Conservation (phyloP, 2,888 invertebrate genomes). For the Seira ritae region DNA sequence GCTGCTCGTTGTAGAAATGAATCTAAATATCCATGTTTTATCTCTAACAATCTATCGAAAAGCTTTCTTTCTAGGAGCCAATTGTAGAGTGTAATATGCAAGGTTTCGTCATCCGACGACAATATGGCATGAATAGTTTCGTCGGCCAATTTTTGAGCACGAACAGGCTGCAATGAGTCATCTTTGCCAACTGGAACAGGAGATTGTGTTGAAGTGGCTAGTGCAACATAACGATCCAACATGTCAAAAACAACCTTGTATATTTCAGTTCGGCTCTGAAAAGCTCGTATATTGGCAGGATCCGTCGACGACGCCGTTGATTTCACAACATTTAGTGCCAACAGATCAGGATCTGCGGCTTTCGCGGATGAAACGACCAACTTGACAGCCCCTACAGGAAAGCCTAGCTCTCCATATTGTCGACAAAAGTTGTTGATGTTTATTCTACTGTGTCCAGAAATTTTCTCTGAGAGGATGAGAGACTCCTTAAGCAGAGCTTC, state of each 20-base stretch:
- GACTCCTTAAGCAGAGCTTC: constrained; percentile 71
- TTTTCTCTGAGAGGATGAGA: constrained; percentile 70
- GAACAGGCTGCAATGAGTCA: constrained; percentile 48
- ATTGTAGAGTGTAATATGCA: constrained; percentile 93
- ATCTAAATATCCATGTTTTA: constrained; percentile 75
- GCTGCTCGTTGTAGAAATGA: constrained; percentile 76
- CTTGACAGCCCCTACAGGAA: constrained; percentile 70
- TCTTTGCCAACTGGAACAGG: constrained; percentile 63
- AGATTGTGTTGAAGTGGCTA: constrained; percentile 62
- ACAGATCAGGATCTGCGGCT: constrained; percentile 70
- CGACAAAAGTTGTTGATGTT: constrained; percentile 70
- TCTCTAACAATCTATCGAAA: constrained; percentile 77
- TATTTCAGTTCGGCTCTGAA: constrained; percentile 68
- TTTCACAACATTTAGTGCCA: constrained; percentile 66
- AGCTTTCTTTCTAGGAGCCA: constrained; percentile 85
- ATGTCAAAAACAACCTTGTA: constrained; percentile 72
- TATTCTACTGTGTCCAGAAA: constrained; percentile 71
- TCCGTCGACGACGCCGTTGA: constrained; percentile 51
- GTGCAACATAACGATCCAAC: constrained; percentile 65
- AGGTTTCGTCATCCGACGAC: constrained; percentile 84
- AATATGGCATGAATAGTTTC: constrained; percentile 71
- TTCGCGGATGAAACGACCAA: constrained; percentile 70
- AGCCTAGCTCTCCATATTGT: constrained; percentile 72
- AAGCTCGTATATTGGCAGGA: constrained; percentile 67
- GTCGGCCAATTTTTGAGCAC: constrained; percentile 68